Percentiles rank a stretch among this genome's conserved stretches.
phyloP scores from a whole-genome alignment of 2,888 invertebrate species.

The Thysanoteuthis rhombus region DNA sequence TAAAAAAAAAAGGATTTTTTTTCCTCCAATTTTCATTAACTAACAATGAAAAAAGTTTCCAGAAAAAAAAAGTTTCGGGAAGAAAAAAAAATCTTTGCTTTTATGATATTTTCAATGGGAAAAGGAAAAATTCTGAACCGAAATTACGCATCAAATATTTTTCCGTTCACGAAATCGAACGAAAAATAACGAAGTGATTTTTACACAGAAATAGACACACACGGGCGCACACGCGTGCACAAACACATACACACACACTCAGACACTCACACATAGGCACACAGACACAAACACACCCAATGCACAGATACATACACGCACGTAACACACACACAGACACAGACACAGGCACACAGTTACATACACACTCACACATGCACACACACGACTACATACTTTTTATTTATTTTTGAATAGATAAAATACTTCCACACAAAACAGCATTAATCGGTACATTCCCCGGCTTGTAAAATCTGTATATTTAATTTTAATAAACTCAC shows the following conservation, averaged over 20 bases:
- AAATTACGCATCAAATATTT: background rate
- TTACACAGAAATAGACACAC: background rate
- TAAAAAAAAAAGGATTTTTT: too few relatives aligned
- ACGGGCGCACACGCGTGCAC: background rate
- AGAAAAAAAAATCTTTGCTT: background rate
- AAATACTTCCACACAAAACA: background rate
- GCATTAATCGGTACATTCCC: background rate
- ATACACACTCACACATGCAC: background rate
- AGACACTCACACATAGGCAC: background rate
- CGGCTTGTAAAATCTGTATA: background rate
- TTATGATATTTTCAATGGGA: too few relatives aligned
- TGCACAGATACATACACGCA: background rate
- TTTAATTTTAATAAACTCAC: background rate
- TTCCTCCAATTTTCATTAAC: background rate
- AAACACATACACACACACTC: background rate
- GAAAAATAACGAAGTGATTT: conserved; percentile 1
- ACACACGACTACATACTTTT: background rate
- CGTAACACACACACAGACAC: background rate
- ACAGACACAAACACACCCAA: background rate
- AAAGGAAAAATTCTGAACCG: background rate
- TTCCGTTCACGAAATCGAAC: background rate
- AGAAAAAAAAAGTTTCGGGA: background rate
- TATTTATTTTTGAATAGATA: background rate
- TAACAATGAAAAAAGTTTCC: background rate
- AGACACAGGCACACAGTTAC: background rate